A percentile compares a stretch with the other conserved stretches of the same genome.
Evolutionary conservation across 2,888 invertebrate species (phyloP).

Genomic region (Listrodromus nycthemerus): DNA sequence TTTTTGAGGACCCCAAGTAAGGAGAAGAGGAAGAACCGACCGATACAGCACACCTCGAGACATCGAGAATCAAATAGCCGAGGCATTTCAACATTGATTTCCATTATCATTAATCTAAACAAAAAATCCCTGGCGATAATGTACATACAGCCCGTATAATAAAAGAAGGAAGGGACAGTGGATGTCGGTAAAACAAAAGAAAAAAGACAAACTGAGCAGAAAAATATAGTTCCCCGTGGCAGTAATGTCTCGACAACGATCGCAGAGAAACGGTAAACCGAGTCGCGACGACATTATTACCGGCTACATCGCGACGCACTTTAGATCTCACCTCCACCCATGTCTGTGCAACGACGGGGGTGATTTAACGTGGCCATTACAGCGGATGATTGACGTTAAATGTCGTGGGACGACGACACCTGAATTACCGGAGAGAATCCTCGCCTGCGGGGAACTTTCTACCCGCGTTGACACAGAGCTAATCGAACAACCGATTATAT

Average conservation of each 20-base stretch:
- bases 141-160: slow-evolving; percentile 13
- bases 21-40: background rate
- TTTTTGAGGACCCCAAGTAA: slow-evolving; percentile 41
- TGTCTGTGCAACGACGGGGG: slow-evolving; percentile 13
- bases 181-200: background rate
- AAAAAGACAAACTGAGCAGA: background rate
- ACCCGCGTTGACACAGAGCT: slow-evolving; percentile 24
- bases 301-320: slow-evolving; percentile 7
- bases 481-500: slow-evolving; percentile 25
- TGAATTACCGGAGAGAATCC: slow-evolving; percentile 8
- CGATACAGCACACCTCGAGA: background rate
- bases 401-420: slow-evolving; percentile 55
- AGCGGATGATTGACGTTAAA: slow-evolving; percentile 58
- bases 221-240: background rate
- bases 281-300: slow-evolving; percentile 6
- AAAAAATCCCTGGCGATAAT: background rate
- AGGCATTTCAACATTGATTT: slow-evolving; percentile 29
- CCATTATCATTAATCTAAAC: background rate
- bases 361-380: slow-evolving; percentile 19
- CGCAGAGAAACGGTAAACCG: slow-evolving; percentile 35
- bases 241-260: slow-evolving; percentile 30
- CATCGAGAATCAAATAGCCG: background rate
- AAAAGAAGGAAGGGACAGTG: slow-evolving; percentile 10
- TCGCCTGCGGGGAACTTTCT: background rate
- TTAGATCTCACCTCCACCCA: slow-evolving; percentile 22